Base-by-base conservation (phyloP, 2,888 invertebrate genomes). In the Emesis russula region DNA sequence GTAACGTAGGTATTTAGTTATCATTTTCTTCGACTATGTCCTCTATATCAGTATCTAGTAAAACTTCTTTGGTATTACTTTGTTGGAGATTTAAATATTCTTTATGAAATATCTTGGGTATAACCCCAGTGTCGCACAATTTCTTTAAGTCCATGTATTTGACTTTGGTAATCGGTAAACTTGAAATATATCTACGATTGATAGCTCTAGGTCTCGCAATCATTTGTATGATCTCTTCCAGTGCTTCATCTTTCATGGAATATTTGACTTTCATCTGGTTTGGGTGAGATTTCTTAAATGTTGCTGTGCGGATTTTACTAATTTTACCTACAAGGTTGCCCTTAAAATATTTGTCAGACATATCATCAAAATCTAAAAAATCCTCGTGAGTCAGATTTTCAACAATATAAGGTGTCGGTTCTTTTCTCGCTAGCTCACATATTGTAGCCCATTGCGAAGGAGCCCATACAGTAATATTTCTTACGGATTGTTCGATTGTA, bases 371-470 rank as follows among this genome's bases (percentile, higher is more conserved):
- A 76, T 70, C 74, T 53, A 66, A 36, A 36, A 90, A 90, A 18
- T 90, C 86, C 25, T 75, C 63, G 53, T 85, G 85, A 6, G 58
- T 78, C 11, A 90, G 63, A 13, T 2, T 25, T 63, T 88, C 78
- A 36, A 36, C 36, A 36, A 36, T 36, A 76, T 85, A 91, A 2
- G 91, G 88, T 53, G 3, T 33, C 1, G 87, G 85, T 7, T 85
- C 76, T 48, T 83, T 85, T 76, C 85, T 77, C 11, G 88, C 86
- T 33, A 84, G 44, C 58, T 75, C 38, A 41, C 63, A 66, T 63
- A 93, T 70, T 44, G 91, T 94, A 9, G 25, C 13, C 90, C 92
- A 94, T 73, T 93, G 92, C 3, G 93, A 93, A 7, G 36, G 93
- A 31, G 90, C 90, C 88, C 90, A 93, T 77, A 93, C 79, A 15